Conservation (phyloP, 2,888 invertebrate genomes). For the Nomada ferruginata region DNA sequence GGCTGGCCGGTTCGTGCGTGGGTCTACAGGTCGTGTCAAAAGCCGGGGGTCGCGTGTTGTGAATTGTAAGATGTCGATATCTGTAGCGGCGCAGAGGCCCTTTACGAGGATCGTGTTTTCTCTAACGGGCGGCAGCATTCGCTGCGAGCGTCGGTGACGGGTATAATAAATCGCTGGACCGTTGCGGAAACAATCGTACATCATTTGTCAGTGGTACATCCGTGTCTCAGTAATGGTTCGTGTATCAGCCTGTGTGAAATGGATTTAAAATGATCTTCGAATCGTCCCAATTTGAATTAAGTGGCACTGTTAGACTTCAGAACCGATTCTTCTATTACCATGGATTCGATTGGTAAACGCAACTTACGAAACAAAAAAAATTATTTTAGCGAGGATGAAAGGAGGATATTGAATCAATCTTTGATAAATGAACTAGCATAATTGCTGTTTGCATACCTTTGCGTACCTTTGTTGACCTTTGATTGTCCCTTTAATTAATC, state of each 20-base stretch:
- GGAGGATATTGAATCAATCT: no score
- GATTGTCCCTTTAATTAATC: no score
- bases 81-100: not conserved
- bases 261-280: not conserved
- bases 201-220: not conserved
- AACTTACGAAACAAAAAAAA: no score
- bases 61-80: not conserved
- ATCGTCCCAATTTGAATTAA: no score
- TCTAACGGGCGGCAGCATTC: not conserved
- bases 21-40: constrained; percentile 44
- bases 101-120: not conserved
- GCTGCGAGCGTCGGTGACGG: not conserved
- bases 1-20: constrained; percentile 41
- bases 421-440: no score
- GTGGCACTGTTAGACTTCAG: no score
- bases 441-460: no score
- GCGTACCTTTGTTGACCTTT: no score
- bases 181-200: not conserved
- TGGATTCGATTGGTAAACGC: no score
- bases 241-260: not conserved
- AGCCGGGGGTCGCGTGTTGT: not conserved
- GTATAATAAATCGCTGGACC: not conserved
- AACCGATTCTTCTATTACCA: no score
- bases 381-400: no score
- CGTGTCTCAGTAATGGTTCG: not conserved